Conservation (phyloP, 1,140 invertebrate genomes). For the Ladona fulva region DNA sequence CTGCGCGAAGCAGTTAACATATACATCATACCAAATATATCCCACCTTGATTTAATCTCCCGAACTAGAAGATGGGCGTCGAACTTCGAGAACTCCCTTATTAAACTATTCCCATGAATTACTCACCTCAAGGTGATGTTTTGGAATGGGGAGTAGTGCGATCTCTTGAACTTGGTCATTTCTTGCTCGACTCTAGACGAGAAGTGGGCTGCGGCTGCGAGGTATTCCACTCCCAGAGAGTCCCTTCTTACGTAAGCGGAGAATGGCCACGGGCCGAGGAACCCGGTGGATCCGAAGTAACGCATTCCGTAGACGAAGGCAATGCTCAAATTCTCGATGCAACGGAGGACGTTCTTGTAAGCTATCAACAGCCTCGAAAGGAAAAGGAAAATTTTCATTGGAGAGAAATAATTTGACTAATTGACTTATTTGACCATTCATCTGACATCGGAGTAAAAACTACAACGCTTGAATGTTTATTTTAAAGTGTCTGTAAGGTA, state of each 20-base stretch:
- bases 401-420: no score
- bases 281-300: slow-evolving; percentile 33
- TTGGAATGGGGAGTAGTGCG: not conserved
- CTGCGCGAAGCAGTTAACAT: no score
- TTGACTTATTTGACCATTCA: no score
- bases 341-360: slow-evolving; percentile 34
- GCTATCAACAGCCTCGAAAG: slow-evolving; percentile 31
- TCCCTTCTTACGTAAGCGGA: slow-evolving; percentile 27
- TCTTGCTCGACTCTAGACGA: slow-evolving; percentile 14
- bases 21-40: no score
- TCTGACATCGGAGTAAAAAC: no score
- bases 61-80: no score
- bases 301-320: slow-evolving; percentile 34
- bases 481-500: no score
- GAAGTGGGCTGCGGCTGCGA: slow-evolving; percentile 31
- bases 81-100: no score
- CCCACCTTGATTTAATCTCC: no score
- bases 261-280: slow-evolving; percentile 26
- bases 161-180: not conserved
- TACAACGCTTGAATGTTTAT: no score
- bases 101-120: no score
- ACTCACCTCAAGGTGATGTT: not conserved
- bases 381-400: no score
- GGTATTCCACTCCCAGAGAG: slow-evolving; percentile 31
- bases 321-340: slow-evolving; percentile 35